Evolutionary conservation across 2,797 vertebrate species (phyloP).

Genomic region (Pseudocheirus occidentalis): DNA sequence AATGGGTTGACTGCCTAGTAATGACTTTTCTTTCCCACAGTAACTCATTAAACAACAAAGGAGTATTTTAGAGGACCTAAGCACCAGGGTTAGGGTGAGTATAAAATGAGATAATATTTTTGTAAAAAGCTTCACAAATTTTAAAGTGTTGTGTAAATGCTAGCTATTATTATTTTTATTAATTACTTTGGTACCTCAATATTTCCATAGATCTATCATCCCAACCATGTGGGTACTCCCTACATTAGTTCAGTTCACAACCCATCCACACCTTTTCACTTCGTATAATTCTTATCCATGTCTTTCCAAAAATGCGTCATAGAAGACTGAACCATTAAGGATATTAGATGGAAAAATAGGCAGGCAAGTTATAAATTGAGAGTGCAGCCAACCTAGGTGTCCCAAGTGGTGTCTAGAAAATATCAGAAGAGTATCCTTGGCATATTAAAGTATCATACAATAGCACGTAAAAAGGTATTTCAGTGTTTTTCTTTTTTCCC

Average conservation of each 20-base stretch:
- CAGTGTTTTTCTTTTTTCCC: not conserved
- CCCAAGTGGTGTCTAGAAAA: not conserved
- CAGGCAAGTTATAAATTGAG: not conserved
- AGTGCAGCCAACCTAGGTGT: not conserved
- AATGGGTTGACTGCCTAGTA: not conserved
- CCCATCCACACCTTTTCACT: not conserved
- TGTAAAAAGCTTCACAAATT: not conserved
- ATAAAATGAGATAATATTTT: not conserved
- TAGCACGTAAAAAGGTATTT: not conserved
- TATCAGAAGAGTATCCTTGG: not conserved
- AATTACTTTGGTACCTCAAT: not conserved
- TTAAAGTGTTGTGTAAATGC: not conserved
- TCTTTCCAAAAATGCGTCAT: not conserved
- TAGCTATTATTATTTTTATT: not conserved
- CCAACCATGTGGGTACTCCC: not conserved
- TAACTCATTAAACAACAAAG: not conserved
- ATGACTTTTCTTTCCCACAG: not conserved
- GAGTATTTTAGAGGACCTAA: not conserved
- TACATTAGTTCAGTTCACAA: not conserved
- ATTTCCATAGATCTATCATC: not conserved
- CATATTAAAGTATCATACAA: not conserved
- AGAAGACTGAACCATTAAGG: not conserved
- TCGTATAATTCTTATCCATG: not conserved
- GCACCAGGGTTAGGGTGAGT: not conserved
- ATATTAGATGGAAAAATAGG: not conserved